Conservation (phyloP, 2,888 invertebrate genomes). For the Disparrhopalites patrizii region DNA sequence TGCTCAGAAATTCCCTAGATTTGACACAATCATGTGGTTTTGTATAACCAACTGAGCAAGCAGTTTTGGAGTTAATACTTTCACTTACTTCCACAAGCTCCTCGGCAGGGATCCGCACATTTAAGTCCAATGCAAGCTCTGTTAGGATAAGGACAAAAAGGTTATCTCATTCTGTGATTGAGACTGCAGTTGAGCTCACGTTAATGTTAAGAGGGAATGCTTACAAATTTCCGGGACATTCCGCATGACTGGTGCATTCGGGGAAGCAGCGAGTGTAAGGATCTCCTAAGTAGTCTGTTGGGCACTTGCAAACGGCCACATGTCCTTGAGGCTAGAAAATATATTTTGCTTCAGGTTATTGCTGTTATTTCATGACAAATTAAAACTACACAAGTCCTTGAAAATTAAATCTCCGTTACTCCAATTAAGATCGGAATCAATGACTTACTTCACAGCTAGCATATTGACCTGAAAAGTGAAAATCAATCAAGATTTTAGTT, state of each 20-base stretch:
- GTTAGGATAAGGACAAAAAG: too few species aligned
- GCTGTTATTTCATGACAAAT: too few species aligned
- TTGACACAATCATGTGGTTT: too few species aligned
- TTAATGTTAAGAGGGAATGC: neutral
- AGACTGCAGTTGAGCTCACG: neutral
- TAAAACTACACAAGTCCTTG: too few species aligned
- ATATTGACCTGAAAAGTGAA: too few species aligned
- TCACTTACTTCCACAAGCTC: conserved; percentile 62
- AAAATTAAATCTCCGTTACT: too few species aligned
- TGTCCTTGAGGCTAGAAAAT: conserved; percentile 40
- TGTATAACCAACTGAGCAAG: too few species aligned
- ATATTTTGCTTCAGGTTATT: too few species aligned
- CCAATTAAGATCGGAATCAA: too few species aligned
- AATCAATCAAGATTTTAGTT: too few species aligned
- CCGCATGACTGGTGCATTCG: conserved; percentile 73
- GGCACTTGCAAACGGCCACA: conserved; percentile 47
- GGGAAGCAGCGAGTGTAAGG: conserved; percentile 71
- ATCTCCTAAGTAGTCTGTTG: conserved; percentile 69
- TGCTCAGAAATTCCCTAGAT: too few species aligned
- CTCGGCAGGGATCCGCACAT: conserved; percentile 73
- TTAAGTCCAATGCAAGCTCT: conserved; percentile 76
- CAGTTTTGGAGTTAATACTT: too few species aligned
- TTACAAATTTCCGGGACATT: conserved; percentile 63
- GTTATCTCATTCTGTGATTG: conserved; percentile 5
- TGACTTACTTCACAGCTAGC: conserved; percentile 72